Percentiles rank a stretch among this genome's conserved stretches.
Conservation (phyloP, 2,113 vertebrate genomes). For the Arizona elegans region DNA sequence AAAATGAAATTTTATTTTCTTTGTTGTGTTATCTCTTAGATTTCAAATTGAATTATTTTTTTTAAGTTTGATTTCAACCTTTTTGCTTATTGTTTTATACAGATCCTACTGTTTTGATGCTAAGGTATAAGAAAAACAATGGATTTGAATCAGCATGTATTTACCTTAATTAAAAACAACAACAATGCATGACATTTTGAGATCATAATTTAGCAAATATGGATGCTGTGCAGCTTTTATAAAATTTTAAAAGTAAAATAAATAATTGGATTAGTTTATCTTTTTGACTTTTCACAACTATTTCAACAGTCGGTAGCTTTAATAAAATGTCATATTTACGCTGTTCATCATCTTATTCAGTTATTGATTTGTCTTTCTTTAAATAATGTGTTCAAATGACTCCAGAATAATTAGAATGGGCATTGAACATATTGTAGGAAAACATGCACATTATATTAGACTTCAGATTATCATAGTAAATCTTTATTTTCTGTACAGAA, state of each 20-base stretch:
- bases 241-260: neutral
- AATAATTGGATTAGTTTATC: neutral
- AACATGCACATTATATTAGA: neutral
- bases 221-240: neutral
- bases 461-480: neutral
- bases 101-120: neutral
- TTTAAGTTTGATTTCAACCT: constrained; percentile 44
- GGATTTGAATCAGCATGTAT: constrained; percentile 16
- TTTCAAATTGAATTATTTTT: neutral
- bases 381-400: neutral
- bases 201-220: neutral
- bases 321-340: neutral
- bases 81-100: constrained; percentile 42
- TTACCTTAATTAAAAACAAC: constrained; percentile 7
- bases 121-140: constrained; percentile 33
- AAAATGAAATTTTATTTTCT: constrained; percentile 24
- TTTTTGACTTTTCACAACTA: neutral
- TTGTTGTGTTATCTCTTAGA: constrained; percentile 35
- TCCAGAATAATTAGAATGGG: neutral
- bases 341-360: neutral
- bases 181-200: constrained; percentile 13
- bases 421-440: neutral
- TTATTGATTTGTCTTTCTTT: neutral
- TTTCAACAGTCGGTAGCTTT: neutral
- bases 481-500: neutral